phyloP scores from a whole-genome alignment of 2,113 vertebrate species.

The Erpornis zantholeuca region DNA sequence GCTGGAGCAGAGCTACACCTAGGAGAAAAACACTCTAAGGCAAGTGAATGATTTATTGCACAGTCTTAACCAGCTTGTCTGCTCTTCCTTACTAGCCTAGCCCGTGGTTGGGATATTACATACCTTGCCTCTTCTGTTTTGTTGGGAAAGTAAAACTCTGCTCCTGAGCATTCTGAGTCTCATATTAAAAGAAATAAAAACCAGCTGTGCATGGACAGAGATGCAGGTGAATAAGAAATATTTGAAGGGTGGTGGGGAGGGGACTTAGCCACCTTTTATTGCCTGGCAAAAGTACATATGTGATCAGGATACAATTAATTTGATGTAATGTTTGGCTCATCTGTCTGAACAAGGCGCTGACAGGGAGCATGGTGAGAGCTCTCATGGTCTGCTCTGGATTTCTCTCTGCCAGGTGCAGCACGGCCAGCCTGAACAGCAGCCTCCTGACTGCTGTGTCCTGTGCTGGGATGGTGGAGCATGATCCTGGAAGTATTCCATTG shows the following conservation, averaged over 20 bases:
- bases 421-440: not conserved
- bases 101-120: rapidly evolving
- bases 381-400: not conserved
- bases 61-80: not conserved
- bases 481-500: not conserved
- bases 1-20: not conserved
- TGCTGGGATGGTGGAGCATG: not conserved
- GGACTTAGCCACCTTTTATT: not conserved
- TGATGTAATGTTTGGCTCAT: not conserved
- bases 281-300: not conserved
- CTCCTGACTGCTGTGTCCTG: not conserved
- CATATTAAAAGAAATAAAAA: not conserved
- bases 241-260: not conserved
- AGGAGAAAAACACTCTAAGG: not conserved
- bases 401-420: not conserved
- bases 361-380: not conserved
- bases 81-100: not conserved
- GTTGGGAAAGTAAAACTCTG: not conserved
- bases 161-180: not conserved
- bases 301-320: slow-evolving; percentile 14
- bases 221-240: not conserved
- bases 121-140: not conserved
- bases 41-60: not conserved
- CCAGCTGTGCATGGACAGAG: not conserved
- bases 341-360: not conserved